Evolutionary conservation across 2,888 invertebrate species (phyloP).

Genomic region (Proisotoma minuta): DNA sequence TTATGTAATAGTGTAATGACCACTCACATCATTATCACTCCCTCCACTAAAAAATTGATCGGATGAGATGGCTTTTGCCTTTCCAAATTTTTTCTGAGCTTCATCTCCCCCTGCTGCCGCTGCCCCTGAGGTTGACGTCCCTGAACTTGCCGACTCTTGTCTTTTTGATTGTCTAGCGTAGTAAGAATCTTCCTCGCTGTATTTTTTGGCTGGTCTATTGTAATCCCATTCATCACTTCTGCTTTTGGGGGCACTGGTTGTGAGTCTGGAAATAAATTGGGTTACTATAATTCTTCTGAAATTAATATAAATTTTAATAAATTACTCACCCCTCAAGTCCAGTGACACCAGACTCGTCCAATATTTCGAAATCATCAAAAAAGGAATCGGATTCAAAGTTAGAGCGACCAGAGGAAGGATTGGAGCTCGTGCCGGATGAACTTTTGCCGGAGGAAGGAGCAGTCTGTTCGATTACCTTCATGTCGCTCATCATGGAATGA

Average conservation of each 20-base stretch:
- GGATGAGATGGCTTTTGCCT: constrained; percentile 95
- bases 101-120: constrained; percentile 58
- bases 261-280: too few species aligned
- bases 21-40: constrained; percentile 56
- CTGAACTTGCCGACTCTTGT: neutral
- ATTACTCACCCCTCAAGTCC: constrained; percentile 23
- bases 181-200: constrained; percentile 9
- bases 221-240: constrained; percentile 36
- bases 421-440: constrained; percentile 38
- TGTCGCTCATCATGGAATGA: constrained; percentile 83
- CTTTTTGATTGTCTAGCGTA: constrained; percentile 10
- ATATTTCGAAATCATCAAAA: constrained; percentile 54
- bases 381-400: constrained; percentile 52
- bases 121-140: constrained; percentile 11
- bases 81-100: constrained; percentile 92
- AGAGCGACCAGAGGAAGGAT: constrained; percentile 50
- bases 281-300: neutral
- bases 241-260: neutral
- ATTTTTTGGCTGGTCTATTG: constrained; percentile 20
- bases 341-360: constrained; percentile 22
- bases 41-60: constrained; percentile 89
- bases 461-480: constrained; percentile 87
- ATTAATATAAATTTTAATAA: neutral
- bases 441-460: constrained; percentile 53
- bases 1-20: constrained; percentile 14